A percentile compares a stretch with the other conserved stretches of the same genome.
Evolutionary conservation across 2,888 invertebrate species (phyloP).

Genomic region (Erynnis tages): DNA sequence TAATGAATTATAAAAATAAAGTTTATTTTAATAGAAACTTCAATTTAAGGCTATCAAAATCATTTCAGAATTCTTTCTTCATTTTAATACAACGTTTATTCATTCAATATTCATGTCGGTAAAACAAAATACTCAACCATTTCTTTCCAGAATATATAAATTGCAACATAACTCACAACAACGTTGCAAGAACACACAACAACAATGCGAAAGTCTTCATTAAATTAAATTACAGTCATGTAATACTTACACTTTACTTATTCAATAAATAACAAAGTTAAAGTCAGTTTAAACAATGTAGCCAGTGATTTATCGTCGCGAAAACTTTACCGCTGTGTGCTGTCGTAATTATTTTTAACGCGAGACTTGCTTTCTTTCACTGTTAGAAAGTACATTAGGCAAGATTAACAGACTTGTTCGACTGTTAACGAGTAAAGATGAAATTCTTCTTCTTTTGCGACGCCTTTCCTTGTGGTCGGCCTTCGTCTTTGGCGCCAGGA

Average conservation of each 20-base stretch:
- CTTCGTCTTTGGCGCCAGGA: too few species aligned
- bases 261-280: slow-evolving; percentile 23
- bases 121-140: too few species aligned
- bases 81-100: too few species aligned
- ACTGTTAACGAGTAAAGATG: background rate
- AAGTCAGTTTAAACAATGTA: slow-evolving; percentile 26
- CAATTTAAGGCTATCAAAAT: too few species aligned
- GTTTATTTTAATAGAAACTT: too few species aligned
- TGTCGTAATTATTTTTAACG: slow-evolving; percentile 28
- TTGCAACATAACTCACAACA: background rate
- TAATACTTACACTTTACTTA: slow-evolving; percentile 12
- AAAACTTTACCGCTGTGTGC: slow-evolving; percentile 15
- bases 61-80: too few species aligned
- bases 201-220: background rate
- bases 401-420: slow-evolving; percentile 9
- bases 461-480: too few species aligned
- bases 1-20: too few species aligned
- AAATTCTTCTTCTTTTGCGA: background rate
- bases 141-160: too few species aligned
- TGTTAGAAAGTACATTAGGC: slow-evolving; percentile 25
- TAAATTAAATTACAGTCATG: slow-evolving; percentile 7
- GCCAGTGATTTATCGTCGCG: slow-evolving; percentile 23
- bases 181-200: background rate
- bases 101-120: too few species aligned
- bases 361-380: slow-evolving; percentile 17